Percentiles rank a stretch among this genome's conserved stretches.
Conservation (phyloP, 2,113 vertebrate species). For the Eira barbara region DNA sequence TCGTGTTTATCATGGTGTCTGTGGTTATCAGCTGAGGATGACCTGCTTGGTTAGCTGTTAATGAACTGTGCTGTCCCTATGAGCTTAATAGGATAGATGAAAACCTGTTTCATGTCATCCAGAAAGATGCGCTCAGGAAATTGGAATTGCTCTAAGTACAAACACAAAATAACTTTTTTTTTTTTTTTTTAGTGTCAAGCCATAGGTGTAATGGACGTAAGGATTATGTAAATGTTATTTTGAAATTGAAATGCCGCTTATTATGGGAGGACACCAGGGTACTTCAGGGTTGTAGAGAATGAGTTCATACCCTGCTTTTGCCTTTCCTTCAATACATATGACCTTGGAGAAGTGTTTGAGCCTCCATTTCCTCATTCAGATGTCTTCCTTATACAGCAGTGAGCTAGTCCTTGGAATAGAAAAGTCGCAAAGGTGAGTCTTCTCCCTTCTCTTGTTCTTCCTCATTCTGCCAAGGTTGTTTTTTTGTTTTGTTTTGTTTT, state of each 20-base stretch:
- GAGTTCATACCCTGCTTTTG: neutral
- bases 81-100: neutral
- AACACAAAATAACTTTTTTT: neutral
- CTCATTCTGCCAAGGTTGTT: neutral
- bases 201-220: neutral
- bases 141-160: neutral
- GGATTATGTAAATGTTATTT: neutral
- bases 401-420: neutral
- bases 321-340: neutral
- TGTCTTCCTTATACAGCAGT: neutral
- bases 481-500: no score
- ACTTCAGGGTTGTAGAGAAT: neutral
- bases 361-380: neutral
- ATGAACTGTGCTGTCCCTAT: neutral
- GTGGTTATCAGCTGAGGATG: neutral
- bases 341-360: neutral
- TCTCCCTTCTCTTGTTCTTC: neutral
- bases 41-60: neutral
- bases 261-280: neutral
- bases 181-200: neutral
- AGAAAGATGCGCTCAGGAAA: neutral
- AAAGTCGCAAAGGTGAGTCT: neutral
- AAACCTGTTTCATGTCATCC: neutral
- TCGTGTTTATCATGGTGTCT: neutral
- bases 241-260: neutral